phyloP scores from a whole-genome alignment of 2,113 vertebrate species.

The Etheostoma spectabile region DNA sequence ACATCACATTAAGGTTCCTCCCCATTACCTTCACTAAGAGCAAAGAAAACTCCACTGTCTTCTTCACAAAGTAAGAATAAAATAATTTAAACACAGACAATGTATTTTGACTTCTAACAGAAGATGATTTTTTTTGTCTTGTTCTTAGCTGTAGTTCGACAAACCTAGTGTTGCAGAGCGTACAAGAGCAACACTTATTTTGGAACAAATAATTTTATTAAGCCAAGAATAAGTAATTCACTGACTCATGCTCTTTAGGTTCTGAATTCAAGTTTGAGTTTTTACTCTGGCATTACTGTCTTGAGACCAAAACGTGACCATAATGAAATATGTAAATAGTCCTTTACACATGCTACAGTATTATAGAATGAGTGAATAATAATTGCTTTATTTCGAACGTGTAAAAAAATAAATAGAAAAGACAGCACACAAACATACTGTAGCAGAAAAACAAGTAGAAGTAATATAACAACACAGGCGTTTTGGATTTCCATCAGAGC shows the following conservation, averaged over 20 bases:
- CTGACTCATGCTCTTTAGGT: background rate
- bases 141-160: background rate
- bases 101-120: background rate
- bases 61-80: conserved; percentile 84
- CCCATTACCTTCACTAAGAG: conserved; percentile 91
- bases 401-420: background rate
- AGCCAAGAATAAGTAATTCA: background rate
- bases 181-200: background rate
- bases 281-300: background rate
- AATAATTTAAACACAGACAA: background rate
- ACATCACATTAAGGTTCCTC: conserved; percentile 88
- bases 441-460: background rate
- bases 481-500: conserved; percentile 1
- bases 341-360: too few species aligned
- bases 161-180: background rate
- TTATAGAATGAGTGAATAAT: too few species aligned
- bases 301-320: background rate
- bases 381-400: too few species aligned
- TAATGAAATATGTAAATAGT: background rate
- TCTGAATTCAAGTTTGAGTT: background rate
- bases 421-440: background rate
- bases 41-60: conserved; percentile 92
- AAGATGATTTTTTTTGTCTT: background rate
- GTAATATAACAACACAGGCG: background rate
- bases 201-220: background rate